Evolutionary conservation across 2,888 invertebrate genomes (phyloP).

Genomic region (Ernsta delagoae): DNA sequence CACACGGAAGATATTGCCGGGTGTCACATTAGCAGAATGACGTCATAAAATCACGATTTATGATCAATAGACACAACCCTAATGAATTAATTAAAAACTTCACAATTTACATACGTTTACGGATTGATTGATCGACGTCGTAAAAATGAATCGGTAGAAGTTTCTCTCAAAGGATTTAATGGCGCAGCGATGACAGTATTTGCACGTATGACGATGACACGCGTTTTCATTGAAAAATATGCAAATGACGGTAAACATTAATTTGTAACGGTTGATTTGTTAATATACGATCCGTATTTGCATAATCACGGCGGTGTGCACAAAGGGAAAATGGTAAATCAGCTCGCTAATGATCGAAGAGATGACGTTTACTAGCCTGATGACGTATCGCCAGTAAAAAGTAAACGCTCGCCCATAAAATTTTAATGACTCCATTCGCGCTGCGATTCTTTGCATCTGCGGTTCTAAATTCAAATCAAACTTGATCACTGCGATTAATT

Average conservation of each 20-base stretch:
- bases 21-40: conserved; percentile 55
- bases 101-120: conserved; percentile 68
- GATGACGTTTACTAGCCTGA: conserved; percentile 74
- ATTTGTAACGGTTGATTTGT: conserved; percentile 84
- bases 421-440: conserved; percentile 59
- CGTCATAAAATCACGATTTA: conserved; percentile 71
- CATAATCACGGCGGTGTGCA: conserved; percentile 65
- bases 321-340: conserved; percentile 52
- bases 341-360: conserved; percentile 56
- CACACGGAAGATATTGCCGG: conserved; percentile 73
- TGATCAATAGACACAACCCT: conserved; percentile 59
- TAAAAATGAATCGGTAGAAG: conserved; percentile 61
- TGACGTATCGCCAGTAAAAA: conserved; percentile 74
- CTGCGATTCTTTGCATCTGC: conserved; percentile 58
- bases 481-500: conserved; percentile 40
- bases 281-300: conserved; percentile 70
- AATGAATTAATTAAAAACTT: conserved; percentile 71
- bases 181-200: conserved; percentile 57
- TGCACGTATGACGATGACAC: conserved; percentile 63
- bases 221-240: conserved; percentile 75
- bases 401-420: conserved; percentile 59
- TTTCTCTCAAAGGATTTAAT: conserved; percentile 60
- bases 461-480: conserved; percentile 54
- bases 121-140: conserved; percentile 76
- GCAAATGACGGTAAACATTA: conserved; percentile 80